phyloP scores from a whole-genome alignment of 1,140 invertebrate genomes.

The Sinella curviseta region DNA sequence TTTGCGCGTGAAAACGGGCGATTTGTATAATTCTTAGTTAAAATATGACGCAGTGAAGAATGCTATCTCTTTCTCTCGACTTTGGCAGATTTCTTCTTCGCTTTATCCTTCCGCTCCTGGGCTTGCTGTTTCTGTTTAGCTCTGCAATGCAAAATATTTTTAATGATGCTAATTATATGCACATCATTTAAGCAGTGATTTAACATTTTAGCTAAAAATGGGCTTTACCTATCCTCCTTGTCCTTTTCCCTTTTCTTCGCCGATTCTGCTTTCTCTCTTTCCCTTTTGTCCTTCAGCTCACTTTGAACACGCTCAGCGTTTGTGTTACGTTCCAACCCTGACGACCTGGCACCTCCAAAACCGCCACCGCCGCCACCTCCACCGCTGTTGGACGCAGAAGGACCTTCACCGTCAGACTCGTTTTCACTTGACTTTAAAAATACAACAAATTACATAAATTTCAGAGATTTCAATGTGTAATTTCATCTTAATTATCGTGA shows the following conservation, averaged over 20 bases:
- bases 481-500: too few relatives aligned
- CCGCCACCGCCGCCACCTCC: conserved; percentile 59
- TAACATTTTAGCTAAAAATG: not conserved
- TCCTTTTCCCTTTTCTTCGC: conserved; percentile 84
- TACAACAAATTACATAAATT: not conserved
- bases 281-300: conserved; percentile 72
- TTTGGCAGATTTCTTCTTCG: conserved; percentile 83
- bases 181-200: too few relatives aligned
- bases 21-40: not conserved
- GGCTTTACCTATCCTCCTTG: conserved; percentile 74
- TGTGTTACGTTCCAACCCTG: conserved; percentile 70
- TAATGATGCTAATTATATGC: not conserved
- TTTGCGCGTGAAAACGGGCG: not conserved
- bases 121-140: conserved; percentile 81
- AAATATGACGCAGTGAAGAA: not conserved
- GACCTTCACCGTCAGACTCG: conserved; percentile 53
- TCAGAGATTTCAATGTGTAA: too few relatives aligned
- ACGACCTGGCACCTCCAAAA: conserved; percentile 52
- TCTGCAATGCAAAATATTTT: conserved; percentile 57
- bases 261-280: conserved; percentile 73
- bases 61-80: conserved; percentile 77
- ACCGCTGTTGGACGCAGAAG: conserved; percentile 46
- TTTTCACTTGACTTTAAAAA: conserved; percentile 31
- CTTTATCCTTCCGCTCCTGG: conserved; percentile 70
- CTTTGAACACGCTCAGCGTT: conserved; percentile 73